Base-by-base conservation (phyloP, 2,797 vertebrate species). In the Zalophus californianus region DNA sequence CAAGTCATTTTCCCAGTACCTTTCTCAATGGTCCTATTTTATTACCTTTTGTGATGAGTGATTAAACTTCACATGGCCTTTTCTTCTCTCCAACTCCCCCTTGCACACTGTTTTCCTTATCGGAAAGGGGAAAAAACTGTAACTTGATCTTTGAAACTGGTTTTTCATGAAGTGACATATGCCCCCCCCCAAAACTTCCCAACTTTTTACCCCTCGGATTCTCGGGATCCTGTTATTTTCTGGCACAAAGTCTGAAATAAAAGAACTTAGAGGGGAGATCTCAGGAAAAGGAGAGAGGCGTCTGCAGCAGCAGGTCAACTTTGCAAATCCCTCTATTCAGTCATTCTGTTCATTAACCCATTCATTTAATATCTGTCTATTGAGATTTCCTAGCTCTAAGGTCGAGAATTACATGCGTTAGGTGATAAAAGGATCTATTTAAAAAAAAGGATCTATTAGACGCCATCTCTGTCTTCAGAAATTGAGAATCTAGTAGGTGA, bases 391-490 rank as follows among this genome's bases (percentile, higher is more conserved):
- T 82, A 62, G 52, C 48, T 85, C 2, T 35, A 44, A 77, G 20
- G n/a, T 75, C 62, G 44, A 90, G 29, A 68, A 52, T 54, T 64
- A 52, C 7, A 68, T 5, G 66, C 29, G 41, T 80, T 52, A 75
- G 12, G n/a, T 80, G 44, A 89, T 50, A 58, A 52, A 92, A 93
- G 48, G 91, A 13, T 93, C 56, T 72, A 44, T 72, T 87, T 91
- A 35, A 35, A 35, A 35, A 58, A 52, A 92, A 93, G 48, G 91
- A 13, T 93, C 56, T 72, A 50, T 72, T 87, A 91, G 50, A 87
- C 4, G 48, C 27, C 15, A 78, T 91, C 48, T 95, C 50, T 93
- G 82, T 68, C 66, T 48, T 92, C 48, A 82, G 64, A 82, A 60
- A 84, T 83, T 86, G 73, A 90, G 16, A 85, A 35, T 84, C 41